Evolutionary conservation across 2,888 invertebrate genomes (phyloP).

Genomic region (Cartodere bifasciata): DNA sequence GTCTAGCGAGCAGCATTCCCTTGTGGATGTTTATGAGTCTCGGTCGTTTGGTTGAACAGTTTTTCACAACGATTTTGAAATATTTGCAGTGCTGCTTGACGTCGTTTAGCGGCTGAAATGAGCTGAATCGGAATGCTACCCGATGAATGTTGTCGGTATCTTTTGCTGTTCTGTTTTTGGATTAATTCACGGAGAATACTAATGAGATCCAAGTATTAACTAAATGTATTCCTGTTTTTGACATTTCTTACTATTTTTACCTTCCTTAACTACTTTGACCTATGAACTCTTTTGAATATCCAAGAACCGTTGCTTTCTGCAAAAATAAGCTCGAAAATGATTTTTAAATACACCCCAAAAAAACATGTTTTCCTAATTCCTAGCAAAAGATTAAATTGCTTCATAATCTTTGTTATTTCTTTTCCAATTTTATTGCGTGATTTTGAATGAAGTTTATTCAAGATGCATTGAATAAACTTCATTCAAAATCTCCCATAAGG

Average conservation of each 20-base stretch:
- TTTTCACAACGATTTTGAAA: conserved; percentile 35
- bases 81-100: conserved; percentile 32
- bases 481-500: too few species aligned
- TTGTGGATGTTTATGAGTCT: conserved; percentile 31
- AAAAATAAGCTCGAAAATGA: too few species aligned
- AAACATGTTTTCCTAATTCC: too few species aligned
- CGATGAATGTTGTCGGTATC: conserved; percentile 31
- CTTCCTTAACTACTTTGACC: neutral
- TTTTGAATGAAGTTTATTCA: too few species aligned
- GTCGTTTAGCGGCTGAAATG: conserved; percentile 35
- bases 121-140: conserved; percentile 29
- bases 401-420: too few species aligned
- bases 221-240: conserved; percentile 33
- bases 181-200: conserved; percentile 36
- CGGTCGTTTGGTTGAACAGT: conserved; percentile 28
- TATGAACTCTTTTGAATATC: neutral
- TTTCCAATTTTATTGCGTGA: too few species aligned
- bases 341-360: too few species aligned
- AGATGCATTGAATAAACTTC: too few species aligned
- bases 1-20: conserved; percentile 25
- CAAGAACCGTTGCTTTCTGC: neutral
- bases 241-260: conserved; percentile 20
- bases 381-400: too few species aligned
- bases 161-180: conserved; percentile 34
- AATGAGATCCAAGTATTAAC: conserved; percentile 33